phyloP scores from a whole-genome alignment of 2,113 vertebrate genomes.

The Suricata suricatta region DNA sequence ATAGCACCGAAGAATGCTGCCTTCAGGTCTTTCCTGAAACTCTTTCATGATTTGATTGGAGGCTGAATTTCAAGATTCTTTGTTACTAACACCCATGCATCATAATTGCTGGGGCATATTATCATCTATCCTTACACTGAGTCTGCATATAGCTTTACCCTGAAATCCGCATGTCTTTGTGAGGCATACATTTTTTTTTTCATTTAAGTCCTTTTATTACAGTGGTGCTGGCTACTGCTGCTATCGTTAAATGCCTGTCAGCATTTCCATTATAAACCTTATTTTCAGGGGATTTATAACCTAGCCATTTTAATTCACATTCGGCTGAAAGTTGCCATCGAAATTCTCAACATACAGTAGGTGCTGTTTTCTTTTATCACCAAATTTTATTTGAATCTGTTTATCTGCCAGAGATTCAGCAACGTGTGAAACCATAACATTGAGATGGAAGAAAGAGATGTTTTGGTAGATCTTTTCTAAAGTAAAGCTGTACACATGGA shows the following conservation, averaged over 20 bases:
- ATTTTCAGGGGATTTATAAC: slow-evolving; percentile 83
- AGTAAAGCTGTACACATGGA: slow-evolving; percentile 3
- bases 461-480: slow-evolving; percentile 13
- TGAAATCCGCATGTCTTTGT: slow-evolving; percentile 81
- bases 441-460: not conserved
- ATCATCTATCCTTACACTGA: slow-evolving; percentile 73
- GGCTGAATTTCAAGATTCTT: slow-evolving; percentile 77
- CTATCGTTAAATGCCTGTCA: slow-evolving; percentile 81
- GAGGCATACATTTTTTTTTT: slow-evolving; percentile 72
- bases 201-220: slow-evolving; percentile 82
- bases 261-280: slow-evolving; percentile 83
- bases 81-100: slow-evolving; percentile 68
- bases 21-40: slow-evolving; percentile 59
- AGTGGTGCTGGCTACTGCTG: slow-evolving; percentile 74
- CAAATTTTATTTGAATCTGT: slow-evolving; percentile 75
- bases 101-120: slow-evolving; percentile 76
- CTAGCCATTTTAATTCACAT: slow-evolving; percentile 77
- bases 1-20: slow-evolving; percentile 38
- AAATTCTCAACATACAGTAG: slow-evolving; percentile 76
- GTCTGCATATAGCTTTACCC: slow-evolving; percentile 70
- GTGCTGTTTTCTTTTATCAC: slow-evolving; percentile 70
- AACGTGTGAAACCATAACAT: slow-evolving; percentile 56
- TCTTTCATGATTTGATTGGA: slow-evolving; percentile 64
- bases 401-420: slow-evolving; percentile 66
- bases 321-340: slow-evolving; percentile 73